A percentile compares a stretch with the other conserved stretches of the same genome.
Evolutionary conservation across 2,888 invertebrate species (phyloP).

Genomic region (Trichacis sp.): DNA sequence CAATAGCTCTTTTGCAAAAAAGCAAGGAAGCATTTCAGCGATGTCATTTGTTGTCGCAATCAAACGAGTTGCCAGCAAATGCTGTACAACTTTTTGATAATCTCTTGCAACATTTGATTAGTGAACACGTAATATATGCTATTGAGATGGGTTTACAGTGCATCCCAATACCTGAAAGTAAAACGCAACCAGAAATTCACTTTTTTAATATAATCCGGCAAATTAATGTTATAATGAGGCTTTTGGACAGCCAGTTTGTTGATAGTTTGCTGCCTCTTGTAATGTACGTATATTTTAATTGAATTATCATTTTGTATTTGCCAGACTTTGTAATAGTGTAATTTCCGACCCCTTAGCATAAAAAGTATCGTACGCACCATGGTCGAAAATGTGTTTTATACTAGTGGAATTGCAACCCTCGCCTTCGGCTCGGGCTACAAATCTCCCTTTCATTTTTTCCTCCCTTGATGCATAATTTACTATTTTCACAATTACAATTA

Average conservation of each 20-base stretch:
- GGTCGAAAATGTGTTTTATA: no score
- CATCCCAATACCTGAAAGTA: constrained; percentile 90
- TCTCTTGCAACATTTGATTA: constrained; percentile 84
- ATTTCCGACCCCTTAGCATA: no score
- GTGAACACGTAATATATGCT: constrained; percentile 97
- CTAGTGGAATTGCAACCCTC: no score
- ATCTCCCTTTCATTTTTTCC: no score
- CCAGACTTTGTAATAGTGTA: no score
- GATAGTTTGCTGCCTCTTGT: constrained; percentile 91
- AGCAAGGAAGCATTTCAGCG: constrained; percentile 90
- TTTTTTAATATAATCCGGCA: constrained; percentile 95
- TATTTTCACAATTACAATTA: no score
- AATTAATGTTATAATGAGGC: constrained; percentile 91
- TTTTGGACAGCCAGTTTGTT: constrained; percentile 92
- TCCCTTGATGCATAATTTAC: no score
- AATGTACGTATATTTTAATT: constrained; percentile 74
- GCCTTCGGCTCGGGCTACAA: no score
- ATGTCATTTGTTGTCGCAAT: constrained; percentile 85
- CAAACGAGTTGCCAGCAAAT: constrained; percentile 82
- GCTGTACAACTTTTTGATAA: constrained; percentile 87
- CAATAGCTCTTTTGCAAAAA: constrained; percentile 90
- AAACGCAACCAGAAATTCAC: constrained; percentile 85
- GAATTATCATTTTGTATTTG: no score
- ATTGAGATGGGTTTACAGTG: constrained; percentile 92
- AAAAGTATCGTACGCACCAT: no score